Conservation (phyloP, 2,797 vertebrate species). For the Rhinophrynus dorsalis region DNA sequence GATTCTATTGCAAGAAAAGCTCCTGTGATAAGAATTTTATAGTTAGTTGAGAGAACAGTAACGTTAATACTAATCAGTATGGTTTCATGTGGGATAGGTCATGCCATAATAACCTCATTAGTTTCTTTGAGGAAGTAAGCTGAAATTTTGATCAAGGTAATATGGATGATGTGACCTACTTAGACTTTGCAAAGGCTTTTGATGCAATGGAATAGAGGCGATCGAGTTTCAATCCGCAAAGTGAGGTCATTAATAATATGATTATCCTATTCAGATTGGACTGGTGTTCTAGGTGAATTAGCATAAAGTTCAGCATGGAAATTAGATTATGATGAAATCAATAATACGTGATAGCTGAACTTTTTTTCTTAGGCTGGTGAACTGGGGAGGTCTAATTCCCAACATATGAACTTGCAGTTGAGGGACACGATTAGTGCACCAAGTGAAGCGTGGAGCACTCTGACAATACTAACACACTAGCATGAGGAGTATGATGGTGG, state of each 20-base stretch:
- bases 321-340: constrained; percentile 7
- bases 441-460: no score
- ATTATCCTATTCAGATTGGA: constrained; percentile 36
- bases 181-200: constrained; percentile 24
- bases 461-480: no score
- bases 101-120: constrained; percentile 44
- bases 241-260: constrained; percentile 32
- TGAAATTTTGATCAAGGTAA: constrained; percentile 43
- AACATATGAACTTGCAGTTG: no score
- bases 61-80: constrained; percentile 24
- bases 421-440: no score
- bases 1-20: background rate
- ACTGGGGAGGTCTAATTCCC: no score
- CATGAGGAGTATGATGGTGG: no score
- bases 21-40: background rate
- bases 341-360: constrained; percentile 15
- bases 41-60: constrained; percentile 2
- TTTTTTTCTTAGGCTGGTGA: constrained; percentile 18
- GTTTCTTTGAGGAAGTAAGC: constrained; percentile 20
- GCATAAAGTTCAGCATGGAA: constrained; percentile 18
- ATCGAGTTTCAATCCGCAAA: constrained; percentile 7
- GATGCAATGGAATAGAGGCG: constrained; percentile 11
- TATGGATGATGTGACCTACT: constrained; percentile 38
- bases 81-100: constrained; percentile 22
- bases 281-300: constrained; percentile 24